phyloP scores from a whole-genome alignment of 2,797 vertebrate genomes.

The Xenopus petersii region DNA sequence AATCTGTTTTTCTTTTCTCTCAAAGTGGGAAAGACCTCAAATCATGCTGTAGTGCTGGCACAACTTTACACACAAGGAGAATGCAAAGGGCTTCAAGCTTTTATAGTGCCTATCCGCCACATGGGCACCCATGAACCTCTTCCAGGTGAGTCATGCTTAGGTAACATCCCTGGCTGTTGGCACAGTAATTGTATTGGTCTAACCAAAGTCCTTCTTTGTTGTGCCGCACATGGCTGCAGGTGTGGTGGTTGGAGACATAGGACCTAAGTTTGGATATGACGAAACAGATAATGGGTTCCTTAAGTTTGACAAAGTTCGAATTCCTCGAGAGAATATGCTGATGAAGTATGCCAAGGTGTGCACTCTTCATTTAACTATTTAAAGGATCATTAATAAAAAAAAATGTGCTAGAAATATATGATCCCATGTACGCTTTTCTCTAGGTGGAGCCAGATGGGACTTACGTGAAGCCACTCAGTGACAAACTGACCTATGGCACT shows the following conservation, averaged over 20 bases:
- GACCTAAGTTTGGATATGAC: slow-evolving; percentile 93
- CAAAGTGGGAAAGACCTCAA: slow-evolving; percentile 93
- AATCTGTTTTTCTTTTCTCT: neutral
- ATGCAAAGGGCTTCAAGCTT: slow-evolving; percentile 87
- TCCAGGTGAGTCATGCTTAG: slow-evolving; percentile 75
- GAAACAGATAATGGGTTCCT: slow-evolving; percentile 95
- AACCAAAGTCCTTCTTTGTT: slow-evolving; percentile 4
- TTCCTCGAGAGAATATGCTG: slow-evolving; percentile 95
- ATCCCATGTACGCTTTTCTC: neutral
- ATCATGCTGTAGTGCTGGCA: slow-evolving; percentile 91
- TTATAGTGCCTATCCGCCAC: slow-evolving; percentile 89
- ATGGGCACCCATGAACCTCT: slow-evolving; percentile 83
- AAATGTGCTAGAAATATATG: too few species aligned
- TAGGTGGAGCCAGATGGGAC: slow-evolving; percentile 92
- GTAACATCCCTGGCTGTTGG: neutral
- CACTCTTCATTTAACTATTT: too few species aligned
- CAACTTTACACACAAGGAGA: slow-evolving; percentile 88
- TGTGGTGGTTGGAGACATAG: slow-evolving; percentile 91
- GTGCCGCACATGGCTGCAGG: slow-evolving; percentile 55
- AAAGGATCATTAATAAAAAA: too few species aligned
- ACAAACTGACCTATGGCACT: slow-evolving; percentile 94
- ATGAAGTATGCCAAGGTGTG: slow-evolving; percentile 94
- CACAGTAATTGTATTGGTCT: neutral
- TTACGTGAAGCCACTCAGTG: slow-evolving; percentile 86
- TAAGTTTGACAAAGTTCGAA: slow-evolving; percentile 88